Base-by-base conservation (phyloP, 2,113 vertebrate species). In the Heterocephalus glaber region DNA sequence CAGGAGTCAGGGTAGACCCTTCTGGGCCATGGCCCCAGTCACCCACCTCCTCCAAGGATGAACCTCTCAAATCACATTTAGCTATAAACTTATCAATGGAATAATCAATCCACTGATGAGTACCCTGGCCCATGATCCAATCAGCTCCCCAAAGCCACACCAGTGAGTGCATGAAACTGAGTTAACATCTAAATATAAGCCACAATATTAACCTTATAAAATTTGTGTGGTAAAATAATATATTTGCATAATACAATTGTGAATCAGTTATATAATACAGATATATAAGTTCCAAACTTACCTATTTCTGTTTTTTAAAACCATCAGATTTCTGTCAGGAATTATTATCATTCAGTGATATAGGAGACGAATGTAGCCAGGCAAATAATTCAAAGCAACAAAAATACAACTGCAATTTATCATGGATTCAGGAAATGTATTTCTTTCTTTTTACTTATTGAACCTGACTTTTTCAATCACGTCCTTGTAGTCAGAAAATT, bases 391-490 rank as follows among this genome's bases (percentile, higher is more conserved):
- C 33, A 56, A 58, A 41, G 0, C 16, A 61, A 38, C 13, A 61
- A 86, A 92, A 70, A 30, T 82, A 17, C 41, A 82, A 68, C 33
- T 22, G 4, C 47, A 35, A n/a, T 24, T 16, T 13, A 52, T 28
- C 22, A 66, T 7, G 7, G 28, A 20, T 41, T 60, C 44, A 66
- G 22, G 28, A 80, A 65, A 84, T 26, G 44, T 5, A 28, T 88
- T 80, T 88, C 19, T 81, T 82, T 44, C 33, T 8, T 26, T 52
- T 47, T 49, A 68, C 80, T 41, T 44, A 65, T 30, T 6, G 35
- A 65, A 72, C 63, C 22, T n/a, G 65, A 80, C 47, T 95, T 84
- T 80, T 26, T 94, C 54, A 83, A 61, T 58, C 74, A 96, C 86
- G 72, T 19, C 16, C 20, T 65, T 70, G 24, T 38, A 44, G 58